Conservation (phyloP, 2,797 vertebrate species). For the Hippopotamyrus pictus region DNA sequence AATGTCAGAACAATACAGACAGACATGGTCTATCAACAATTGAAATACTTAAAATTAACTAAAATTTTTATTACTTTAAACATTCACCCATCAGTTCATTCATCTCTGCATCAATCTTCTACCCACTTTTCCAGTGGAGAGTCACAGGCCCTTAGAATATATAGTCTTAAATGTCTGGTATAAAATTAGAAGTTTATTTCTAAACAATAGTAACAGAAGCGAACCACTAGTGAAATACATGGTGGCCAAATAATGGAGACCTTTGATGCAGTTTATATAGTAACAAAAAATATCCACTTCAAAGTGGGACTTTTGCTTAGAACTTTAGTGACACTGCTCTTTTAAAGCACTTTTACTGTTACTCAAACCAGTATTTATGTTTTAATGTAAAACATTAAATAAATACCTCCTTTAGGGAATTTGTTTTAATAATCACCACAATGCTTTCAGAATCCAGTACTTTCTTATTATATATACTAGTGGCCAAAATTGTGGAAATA, state of each 20-base stretch:
- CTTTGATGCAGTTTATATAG: background rate
- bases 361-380: background rate
- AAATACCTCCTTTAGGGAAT: background rate
- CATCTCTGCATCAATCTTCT: background rate
- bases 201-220: background rate
- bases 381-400: background rate
- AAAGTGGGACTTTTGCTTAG: background rate
- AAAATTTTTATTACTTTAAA: background rate
- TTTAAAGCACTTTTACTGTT: background rate
- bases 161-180: background rate
- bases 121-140: background rate
- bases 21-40: background rate
- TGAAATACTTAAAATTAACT: background rate
- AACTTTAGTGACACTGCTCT: background rate
- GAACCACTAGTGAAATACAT: background rate
- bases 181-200: background rate
- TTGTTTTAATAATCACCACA: background rate
- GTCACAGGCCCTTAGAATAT: background rate
- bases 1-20: background rate
- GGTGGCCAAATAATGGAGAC: background rate
- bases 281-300: background rate
- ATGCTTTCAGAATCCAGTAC: background rate
- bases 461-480: background rate
- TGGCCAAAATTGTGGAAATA: background rate
- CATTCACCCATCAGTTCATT: background rate